Conservation (phyloP, 92 coral and sea anemone genomes). For the Zoanthus solanderi region DNA sequence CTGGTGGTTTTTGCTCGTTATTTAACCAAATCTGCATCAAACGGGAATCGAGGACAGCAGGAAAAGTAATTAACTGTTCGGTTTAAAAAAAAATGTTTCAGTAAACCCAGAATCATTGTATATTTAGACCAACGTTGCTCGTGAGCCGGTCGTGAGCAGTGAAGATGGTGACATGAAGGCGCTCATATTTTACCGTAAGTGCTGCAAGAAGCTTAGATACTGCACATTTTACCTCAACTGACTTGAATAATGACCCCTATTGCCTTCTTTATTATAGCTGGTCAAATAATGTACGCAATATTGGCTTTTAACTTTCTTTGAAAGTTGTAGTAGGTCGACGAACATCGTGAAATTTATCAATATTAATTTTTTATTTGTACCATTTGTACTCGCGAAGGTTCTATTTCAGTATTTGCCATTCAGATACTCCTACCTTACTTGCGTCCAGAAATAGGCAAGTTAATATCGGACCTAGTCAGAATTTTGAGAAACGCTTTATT, state of each 20-base stretch:
- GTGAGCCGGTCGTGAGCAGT: slow-evolving; percentile 5
- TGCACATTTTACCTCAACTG: not conserved
- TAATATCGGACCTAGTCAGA: not conserved
- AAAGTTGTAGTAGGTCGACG: slow-evolving; percentile 10
- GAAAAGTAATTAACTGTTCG: slow-evolving; percentile 5
- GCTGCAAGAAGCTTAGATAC: too few relatives aligned
- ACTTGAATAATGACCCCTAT: not conserved
- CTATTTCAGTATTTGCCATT: not conserved
- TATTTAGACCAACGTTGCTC: not conserved
- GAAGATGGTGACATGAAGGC: not conserved
- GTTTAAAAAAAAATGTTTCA: not conserved
- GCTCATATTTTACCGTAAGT: not conserved
- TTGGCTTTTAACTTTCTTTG: not conserved
- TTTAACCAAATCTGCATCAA: not conserved
- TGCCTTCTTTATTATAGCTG: not conserved
- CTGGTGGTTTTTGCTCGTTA: not conserved
- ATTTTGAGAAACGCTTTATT: slow-evolving; percentile 8
- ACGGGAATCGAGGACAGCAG: not conserved
- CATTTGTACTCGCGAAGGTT: slow-evolving; percentile 7
- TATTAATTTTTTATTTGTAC: not conserved
- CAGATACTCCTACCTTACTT: not conserved
- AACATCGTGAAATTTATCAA: slow-evolving; percentile 10
- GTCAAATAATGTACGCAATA: not conserved
- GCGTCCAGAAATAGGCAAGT: not conserved
- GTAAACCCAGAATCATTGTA: not conserved